A percentile compares a stretch with the other conserved stretches of the same genome.
Evolutionary conservation across 1,140 invertebrate genomes (phyloP).

Genomic region (Episyrphus balteatus): DNA sequence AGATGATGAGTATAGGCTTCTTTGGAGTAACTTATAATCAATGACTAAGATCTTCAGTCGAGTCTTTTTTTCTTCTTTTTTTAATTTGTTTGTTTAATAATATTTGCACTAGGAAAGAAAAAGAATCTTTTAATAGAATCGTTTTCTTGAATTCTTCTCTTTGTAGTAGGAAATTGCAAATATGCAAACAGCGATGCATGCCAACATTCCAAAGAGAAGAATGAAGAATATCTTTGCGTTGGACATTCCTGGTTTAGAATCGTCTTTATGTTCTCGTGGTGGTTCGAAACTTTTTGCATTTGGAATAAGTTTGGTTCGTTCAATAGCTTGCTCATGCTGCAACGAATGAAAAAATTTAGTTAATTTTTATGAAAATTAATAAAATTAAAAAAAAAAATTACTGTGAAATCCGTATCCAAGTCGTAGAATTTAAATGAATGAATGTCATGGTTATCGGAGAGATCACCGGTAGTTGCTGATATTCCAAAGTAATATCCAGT

Average conservation of each 20-base stretch:
- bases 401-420: slow-evolving; percentile 62
- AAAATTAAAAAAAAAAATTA: slow-evolving; percentile 39
- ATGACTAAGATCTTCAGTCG: no score
- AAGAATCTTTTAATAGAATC: slow-evolving; percentile 59
- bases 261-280: slow-evolving; percentile 78
- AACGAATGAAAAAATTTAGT: slow-evolving; percentile 16
- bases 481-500: slow-evolving; percentile 93
- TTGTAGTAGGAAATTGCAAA: slow-evolving; percentile 85
- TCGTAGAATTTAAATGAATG: slow-evolving; percentile 85
- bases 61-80: no score
- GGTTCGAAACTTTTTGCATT: slow-evolving; percentile 71
- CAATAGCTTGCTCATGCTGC: slow-evolving; percentile 53
- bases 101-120: no score
- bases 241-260: slow-evolving; percentile 70
- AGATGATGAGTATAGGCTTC: no score
- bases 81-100: no score
- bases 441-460: slow-evolving; percentile 95
- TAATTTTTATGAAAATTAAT: not conserved
- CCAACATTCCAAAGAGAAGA: slow-evolving; percentile 66
- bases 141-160: slow-evolving; percentile 80
- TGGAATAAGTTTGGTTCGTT: slow-evolving; percentile 64
- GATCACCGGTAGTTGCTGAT: slow-evolving; percentile 90
- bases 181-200: slow-evolving; percentile 65
- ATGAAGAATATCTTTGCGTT: slow-evolving; percentile 83
- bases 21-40: no score